Base-by-base conservation (phyloP, 2,797 vertebrate species). In the Macroramphosus scolopax region DNA sequence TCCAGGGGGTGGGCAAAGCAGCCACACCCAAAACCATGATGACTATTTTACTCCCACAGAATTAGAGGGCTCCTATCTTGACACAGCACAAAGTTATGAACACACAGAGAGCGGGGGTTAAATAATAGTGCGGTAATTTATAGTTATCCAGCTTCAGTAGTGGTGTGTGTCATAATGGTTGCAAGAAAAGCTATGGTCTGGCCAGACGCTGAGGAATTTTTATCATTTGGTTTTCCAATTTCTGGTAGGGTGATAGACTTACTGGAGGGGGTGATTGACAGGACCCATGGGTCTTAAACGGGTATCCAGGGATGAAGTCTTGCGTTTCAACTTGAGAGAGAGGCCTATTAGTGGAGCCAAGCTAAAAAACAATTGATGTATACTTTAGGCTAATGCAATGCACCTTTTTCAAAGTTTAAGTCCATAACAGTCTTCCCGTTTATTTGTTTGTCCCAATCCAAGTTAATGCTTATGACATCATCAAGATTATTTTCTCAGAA, bases 71-170 rank as follows among this genome's bases (percentile, higher is more conserved):
- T 62, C 39, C 75, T 69, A 67, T 76, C 64, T 67, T 75, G 70
- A 70, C 51, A 43, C 39, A 50, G 55, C 63, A 39, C n/a, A 34
- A 50, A 69, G 64, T 68, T 69, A 60, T 58, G 54, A 63, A 46
- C 66, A 75, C 51, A 67, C 53, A 58, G 63, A 48, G 61, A 59
- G 56, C 52, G 58, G 60, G 46, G 51, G 46, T 74, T 54, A 78
- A 81, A 74, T 47, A 48, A 63, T 57, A 66, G 51, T 35, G 40
- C 76, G 51, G 49, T 57, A 68, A 49, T 68, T 77, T 72, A 72
- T 63, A 75, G 68, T 65, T 74, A 70, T 71, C 56, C 54, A 64
- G 56, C 66, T 67, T 60, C 56, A 55, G 25, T 50, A 55, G 56
- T 46, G 44, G 54, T 69, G 51, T 68, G 69, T 65, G 49, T 63